Evolutionary conservation across 2,797 vertebrate species (phyloP).

Genomic region (Heliangelus exortis): DNA sequence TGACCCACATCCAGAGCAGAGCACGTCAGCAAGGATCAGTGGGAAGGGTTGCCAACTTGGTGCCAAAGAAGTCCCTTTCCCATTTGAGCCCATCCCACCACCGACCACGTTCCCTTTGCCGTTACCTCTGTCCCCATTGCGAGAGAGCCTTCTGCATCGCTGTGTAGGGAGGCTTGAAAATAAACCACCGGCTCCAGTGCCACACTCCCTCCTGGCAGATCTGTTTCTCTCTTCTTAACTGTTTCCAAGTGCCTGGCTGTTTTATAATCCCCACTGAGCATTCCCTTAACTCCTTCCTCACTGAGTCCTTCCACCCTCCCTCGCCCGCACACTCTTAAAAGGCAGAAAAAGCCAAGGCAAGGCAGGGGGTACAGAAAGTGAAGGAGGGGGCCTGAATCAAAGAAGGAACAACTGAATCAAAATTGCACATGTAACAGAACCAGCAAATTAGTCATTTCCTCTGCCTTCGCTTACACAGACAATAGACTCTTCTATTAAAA

Average conservation of each 20-base stretch:
- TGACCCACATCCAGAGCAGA: background rate
- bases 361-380: constrained; percentile 5
- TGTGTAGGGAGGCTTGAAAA: constrained; percentile 64
- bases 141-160: constrained; percentile 49
- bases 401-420: constrained; percentile 57
- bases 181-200: constrained; percentile 60
- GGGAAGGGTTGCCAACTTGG: background rate
- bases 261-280: constrained; percentile 66
- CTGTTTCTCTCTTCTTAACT: constrained; percentile 72
- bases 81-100: background rate
- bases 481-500: background rate
- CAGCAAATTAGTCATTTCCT: constrained; percentile 34
- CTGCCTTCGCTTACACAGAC: constrained; percentile 28
- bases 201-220: constrained; percentile 68
- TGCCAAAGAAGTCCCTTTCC: background rate
- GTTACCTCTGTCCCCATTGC: constrained; percentile 38
- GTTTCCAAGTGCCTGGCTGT: constrained; percentile 68
- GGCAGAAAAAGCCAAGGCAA: constrained; percentile 19
- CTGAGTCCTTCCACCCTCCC: constrained; percentile 44
- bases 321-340: background rate
- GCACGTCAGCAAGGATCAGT: background rate
- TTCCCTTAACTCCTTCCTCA: constrained; percentile 66
- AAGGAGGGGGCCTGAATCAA: constrained; percentile 50
- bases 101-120: rapidly evolving
- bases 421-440: constrained; percentile 1